Base-by-base conservation (phyloP, 2,113 vertebrate genomes). In the Pseudopipra pipra region DNA sequence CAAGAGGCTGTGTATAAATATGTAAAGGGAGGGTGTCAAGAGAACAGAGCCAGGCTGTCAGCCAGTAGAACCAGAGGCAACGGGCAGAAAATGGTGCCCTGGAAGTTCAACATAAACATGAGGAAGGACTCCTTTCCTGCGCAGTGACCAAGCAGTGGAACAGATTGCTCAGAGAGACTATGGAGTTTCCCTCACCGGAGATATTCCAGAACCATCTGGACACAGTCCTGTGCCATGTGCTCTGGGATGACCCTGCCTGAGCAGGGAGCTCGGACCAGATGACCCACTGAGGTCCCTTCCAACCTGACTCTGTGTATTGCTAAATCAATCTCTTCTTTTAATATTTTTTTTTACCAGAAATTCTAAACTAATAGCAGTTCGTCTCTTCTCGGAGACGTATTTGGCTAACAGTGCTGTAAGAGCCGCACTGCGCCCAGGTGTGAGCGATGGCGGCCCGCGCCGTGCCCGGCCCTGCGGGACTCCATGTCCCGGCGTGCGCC, bases 341-440 rank as follows among this genome's bases (percentile, higher is more conserved):
- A 8, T 27, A 4, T 52, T 28, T 33, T 33, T 66, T 67, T 52
- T 68, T 37, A 16, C 35, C 33, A 72, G 65, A 30, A 46, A 28
- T 51, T 33, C 43, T 55, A 19, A 15, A 6, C 25, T 24, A 12
- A 3, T 5, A 39, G n/a, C 63, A 10, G 15, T 33, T 24, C 23
- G 13, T 55, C 20, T 68, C n/a, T 28, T 39, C 23, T 3, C 12
- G 62, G 62, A 61, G n/a, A 14, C 1, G 14, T 4, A 1, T 1
- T 7, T 24, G 67, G 37, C 3, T 22, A 33, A 1, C 0, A 4
- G 0, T 11, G 71, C 4, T 27, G 14, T 0, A 4, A 0, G 37
- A 62, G 37, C 67, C 4, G 41, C 62, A 0, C 52, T 68, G 47
- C 0, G 65, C 44, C 1, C 1, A 5, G 55, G 17, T 2, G 44